Base-by-base conservation (phyloP, 2,888 invertebrate species). In the Drosophila neutralis region DNA sequence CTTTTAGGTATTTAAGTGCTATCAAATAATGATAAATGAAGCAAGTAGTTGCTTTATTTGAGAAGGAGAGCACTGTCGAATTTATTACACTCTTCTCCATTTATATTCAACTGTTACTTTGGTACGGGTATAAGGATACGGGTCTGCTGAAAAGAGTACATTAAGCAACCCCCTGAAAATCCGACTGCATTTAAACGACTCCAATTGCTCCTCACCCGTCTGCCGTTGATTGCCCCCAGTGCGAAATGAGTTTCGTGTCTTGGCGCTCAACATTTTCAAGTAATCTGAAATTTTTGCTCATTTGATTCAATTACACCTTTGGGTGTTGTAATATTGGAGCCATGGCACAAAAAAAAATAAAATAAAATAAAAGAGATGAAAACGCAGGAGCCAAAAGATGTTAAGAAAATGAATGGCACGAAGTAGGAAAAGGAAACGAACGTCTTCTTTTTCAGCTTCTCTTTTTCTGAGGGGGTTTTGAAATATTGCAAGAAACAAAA, bases 271-370 rank as follows among this genome's bases (percentile, higher is more conserved):
- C 83, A 82, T 84, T 87, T 87, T 84, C 71, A 78, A 82, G 87
- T 83, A 88, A 87, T 87, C 87, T 80, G 69, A 76, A 85, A 87
- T 81, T 87, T 87, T 84, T 88, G 80, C 86, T 91, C 88, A 90
- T 90, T 91, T 91, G 87, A 91, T 91, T 91, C 91, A 91, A 91
- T 91, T 91, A 91, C 90, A 91, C 91, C 91, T 91, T 87, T 84
- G 91, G 91, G 91, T 91, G 91, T 83, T 91, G 91, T 91, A 91
- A 91, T 90, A 90, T 90, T 70, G 72, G 29, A 73, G 66, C 63
- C 49, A 21, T 42, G 58, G 63, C 48, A 51, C 21, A 31, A 5
- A 56, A 49, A 36, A 49, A 51, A 45, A 38, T 18, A 38, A 38
- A 35, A 35, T 35, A 35, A 38, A 15, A 45, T 4, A 42, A 67